Evolutionary conservation across 1,140 invertebrate species (phyloP).

Genomic region (Aphidius gifuensis): DNA sequence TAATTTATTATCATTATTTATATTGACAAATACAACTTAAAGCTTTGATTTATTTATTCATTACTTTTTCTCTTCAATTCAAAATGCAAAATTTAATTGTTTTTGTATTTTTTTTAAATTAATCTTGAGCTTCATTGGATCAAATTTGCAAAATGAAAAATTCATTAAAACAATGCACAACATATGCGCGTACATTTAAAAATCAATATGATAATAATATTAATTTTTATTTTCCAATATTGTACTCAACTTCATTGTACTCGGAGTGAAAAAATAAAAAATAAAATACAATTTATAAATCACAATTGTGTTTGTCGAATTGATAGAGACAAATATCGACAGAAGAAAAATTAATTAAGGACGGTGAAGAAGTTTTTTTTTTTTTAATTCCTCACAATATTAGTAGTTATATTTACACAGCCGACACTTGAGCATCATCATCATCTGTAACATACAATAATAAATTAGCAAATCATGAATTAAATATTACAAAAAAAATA

Average conservation of each 20-base stretch:
- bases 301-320: too few species aligned
- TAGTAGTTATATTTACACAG: constrained; percentile 47
- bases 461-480: constrained; percentile 7
- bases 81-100: too few species aligned
- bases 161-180: neutral
- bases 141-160: too few species aligned
- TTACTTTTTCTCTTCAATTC: too few species aligned
- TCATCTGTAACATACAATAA: constrained; percentile 56
- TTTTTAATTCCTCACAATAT: constrained; percentile 16
- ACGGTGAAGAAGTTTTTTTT: constrained; percentile 20
- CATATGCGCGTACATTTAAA: neutral
- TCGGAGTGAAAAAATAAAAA: neutral
- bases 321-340: too few species aligned
- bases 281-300: neutral
- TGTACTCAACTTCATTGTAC: neutral
- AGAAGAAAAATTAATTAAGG: constrained; percentile 19
- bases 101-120: too few species aligned
- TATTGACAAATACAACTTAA: too few species aligned
- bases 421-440: constrained; percentile 65
- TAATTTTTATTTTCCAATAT: neutral
- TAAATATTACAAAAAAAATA: neutral
- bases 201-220: neutral
- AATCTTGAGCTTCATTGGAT: too few species aligned
- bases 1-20: too few species aligned
- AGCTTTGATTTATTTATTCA: too few species aligned